A percentile compares a stretch with the other conserved stretches of the same genome.
These are phyloP conservation scores for Cryptocheilus praepositus DNA, from an alignment of 2,888 invertebrate genomes.

Conservation along the genomic window DNA sequence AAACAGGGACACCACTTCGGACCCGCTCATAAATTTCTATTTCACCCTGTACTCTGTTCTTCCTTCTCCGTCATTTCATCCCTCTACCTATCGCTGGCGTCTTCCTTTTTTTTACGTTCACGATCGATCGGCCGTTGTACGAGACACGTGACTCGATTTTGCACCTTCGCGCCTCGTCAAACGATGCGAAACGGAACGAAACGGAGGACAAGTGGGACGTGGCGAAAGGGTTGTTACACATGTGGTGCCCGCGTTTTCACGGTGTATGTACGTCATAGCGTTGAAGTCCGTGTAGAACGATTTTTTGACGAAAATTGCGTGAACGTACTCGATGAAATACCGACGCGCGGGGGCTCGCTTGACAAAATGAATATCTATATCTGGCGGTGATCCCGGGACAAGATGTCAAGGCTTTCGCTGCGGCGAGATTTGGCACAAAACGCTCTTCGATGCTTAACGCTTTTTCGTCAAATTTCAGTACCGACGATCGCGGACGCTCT, in stretches of 20 bases:
- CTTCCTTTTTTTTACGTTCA: not conserved
- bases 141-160: conserved; percentile 18
- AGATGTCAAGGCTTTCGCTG: not conserved
- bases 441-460: too few species aligned
- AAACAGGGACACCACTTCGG: conserved; percentile 10
- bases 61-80: conserved; percentile 2
- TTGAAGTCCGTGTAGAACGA: too few species aligned
- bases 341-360: too few species aligned
- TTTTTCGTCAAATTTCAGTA: too few species aligned
- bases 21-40: conserved; percentile 9
- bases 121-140: conserved; percentile 17
- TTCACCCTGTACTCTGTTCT: not conserved
- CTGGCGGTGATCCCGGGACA: not conserved
- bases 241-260: too few species aligned
- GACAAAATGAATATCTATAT: too few species aligned
- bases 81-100: not conserved
- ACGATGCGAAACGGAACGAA: not conserved
- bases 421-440: too few species aligned
- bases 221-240: not conserved
- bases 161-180: conserved; percentile 13
- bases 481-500: too few species aligned
- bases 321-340: too few species aligned
- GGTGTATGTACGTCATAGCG: too few species aligned
- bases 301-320: too few species aligned
- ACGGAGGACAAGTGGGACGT: not conserved